phyloP scores from a whole-genome alignment of 2,888 invertebrate genomes.

The Scaptomyza tumidula region DNA sequence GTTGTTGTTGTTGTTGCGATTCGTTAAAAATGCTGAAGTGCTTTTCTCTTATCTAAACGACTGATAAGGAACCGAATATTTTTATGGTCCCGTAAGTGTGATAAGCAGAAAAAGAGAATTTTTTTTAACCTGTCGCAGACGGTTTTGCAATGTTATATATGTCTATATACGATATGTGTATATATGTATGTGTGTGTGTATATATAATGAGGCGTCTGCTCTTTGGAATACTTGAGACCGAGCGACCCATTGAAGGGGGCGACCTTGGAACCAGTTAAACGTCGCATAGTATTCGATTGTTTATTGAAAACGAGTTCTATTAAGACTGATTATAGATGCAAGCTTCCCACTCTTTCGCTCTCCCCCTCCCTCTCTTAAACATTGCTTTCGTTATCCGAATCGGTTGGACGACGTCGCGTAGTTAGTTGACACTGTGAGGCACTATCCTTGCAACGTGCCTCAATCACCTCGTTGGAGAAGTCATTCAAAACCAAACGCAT shows the following conservation, averaged over 20 bases:
- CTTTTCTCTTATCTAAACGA: constrained; percentile 14
- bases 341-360: not conserved
- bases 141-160: not conserved
- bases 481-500: constrained; percentile 55
- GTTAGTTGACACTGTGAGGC: constrained; percentile 23
- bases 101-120: constrained; percentile 10
- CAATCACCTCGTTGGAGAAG: constrained; percentile 44
- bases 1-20: constrained; percentile 1
- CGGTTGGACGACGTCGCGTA: not conserved
- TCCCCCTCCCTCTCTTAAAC: not conserved
- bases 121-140: constrained; percentile 1
- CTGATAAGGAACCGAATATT: constrained; percentile 18
- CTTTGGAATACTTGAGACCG: not conserved
- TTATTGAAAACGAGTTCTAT: constrained; percentile 57
- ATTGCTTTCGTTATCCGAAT: not conserved
- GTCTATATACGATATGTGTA: too few relatives aligned
- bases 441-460: constrained; percentile 32
- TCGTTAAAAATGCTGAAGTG: not conserved
- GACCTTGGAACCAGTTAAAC: constrained; percentile 10
- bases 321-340: constrained; percentile 30
- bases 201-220: not conserved
- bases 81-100: not conserved
- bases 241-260: not conserved
- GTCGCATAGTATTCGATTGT: constrained; percentile 17
- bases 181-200: not conserved